These are phyloP conservation scores for Otocyon megalotis DNA, from an alignment of 2,113 vertebrate genomes.

Conservation along the genomic window DNA sequence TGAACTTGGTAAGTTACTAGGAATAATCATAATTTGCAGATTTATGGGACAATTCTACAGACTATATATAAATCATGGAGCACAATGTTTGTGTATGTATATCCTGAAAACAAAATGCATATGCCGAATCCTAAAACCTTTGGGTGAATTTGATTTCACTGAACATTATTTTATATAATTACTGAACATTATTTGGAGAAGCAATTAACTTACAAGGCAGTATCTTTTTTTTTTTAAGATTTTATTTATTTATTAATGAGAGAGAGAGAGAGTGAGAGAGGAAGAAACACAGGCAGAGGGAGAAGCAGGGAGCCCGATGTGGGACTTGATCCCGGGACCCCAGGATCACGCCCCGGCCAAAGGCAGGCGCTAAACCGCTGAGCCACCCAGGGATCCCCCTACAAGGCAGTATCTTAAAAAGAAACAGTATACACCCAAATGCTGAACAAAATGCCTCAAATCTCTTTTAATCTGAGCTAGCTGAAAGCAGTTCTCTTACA, in stretches of 20 bases:
- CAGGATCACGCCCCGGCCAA: too few relatives aligned
- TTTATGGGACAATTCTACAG: slow-evolving; percentile 13
- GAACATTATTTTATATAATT: background rate
- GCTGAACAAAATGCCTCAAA: background rate
- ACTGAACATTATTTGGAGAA: slow-evolving; percentile 26
- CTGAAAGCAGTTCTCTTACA: background rate
- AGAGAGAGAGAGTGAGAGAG: too few relatives aligned
- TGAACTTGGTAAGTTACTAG: background rate
- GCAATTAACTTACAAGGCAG: background rate
- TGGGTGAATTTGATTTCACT: background rate
- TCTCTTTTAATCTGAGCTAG: background rate
- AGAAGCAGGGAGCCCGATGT: too few relatives aligned
- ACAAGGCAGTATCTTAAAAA: background rate
- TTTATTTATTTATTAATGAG: too few relatives aligned
- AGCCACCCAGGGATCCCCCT: too few relatives aligned
- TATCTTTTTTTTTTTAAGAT: background rate
- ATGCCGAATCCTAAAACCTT: background rate
- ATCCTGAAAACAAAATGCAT: background rate
- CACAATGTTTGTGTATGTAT: background rate
- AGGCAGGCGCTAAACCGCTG: too few relatives aligned
- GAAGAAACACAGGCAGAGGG: too few relatives aligned
- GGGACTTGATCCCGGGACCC: too few relatives aligned
- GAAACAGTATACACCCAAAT: background rate
- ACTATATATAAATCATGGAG: background rate
- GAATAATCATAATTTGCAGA: background rate